Evolutionary conservation across 2,888 invertebrate genomes (phyloP), one percentile per base, ranked within the genome.

Genomic region (Caenorhabditis sp.): DNA sequence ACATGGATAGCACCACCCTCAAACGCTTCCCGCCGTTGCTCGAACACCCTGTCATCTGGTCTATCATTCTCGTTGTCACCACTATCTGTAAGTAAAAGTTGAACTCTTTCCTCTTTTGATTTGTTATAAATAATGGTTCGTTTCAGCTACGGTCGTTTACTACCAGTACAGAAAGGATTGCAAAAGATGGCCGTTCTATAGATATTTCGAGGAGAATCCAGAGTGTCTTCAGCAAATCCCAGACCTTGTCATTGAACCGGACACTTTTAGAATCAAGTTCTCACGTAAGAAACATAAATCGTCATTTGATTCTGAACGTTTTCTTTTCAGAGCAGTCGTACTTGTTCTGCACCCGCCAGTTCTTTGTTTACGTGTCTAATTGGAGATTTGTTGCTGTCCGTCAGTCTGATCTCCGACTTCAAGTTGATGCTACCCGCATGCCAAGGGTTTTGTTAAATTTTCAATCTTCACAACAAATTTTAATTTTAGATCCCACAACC

Each of bases 311-410:
- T 15, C 18, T 22, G 3, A 20, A 50, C 5, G 15, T 24, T 24
- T 3, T 4, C 13, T n/a, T 65, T 68, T 67, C 53, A 76, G 76
- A 60, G n/a, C 51, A 61, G 3, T 40, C 67, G 0, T 24, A 53
- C 15, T 28, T 76, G 2, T 40, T 40, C 20, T 53, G 61, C 35
- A 67, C 60, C 11, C 6, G 60, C 3, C 22, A 53, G 1, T 61
- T 51, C 40, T 67, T 76, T 18, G 44, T 67, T 4, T 76, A 67
- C 22, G 60, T 61, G 1, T 67, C 76, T 4, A 76, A 76, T 35
- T 76, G 67, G 61, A 50, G 55, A 18, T 53, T 67, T 8, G 61
- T 76, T 0, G 76, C 61, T n/a, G 67, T 67, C 5, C 60, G 40
- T 20, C 50, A 53, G 18, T 28, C 61, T 3, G 67, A 76, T 60